Conservation (phyloP, 2,113 vertebrate species). For the Colinus virginianus region DNA sequence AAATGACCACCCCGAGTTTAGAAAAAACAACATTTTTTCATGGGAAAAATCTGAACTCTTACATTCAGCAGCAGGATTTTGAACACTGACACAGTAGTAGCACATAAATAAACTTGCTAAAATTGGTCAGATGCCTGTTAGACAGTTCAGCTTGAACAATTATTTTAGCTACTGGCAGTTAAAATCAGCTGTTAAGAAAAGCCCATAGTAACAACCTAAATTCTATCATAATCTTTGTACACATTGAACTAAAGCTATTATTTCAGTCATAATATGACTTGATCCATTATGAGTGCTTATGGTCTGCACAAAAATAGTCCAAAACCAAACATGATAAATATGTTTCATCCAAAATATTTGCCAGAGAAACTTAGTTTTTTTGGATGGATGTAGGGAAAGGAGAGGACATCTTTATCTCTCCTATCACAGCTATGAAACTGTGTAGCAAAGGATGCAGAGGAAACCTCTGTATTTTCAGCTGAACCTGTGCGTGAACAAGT, state of each 20-base stretch:
- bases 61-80: not conserved
- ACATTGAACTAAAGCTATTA: not conserved
- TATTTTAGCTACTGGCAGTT: not conserved
- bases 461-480: not conserved
- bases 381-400: not conserved
- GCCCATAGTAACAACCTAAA: not conserved
- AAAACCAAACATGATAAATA: not conserved
- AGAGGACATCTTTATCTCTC: not conserved
- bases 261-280: not conserved
- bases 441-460: not conserved
- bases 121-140: not conserved
- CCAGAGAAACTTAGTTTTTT: not conserved
- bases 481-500: not conserved
- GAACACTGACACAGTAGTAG: not conserved
- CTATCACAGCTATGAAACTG: not conserved
- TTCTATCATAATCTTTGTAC: not conserved
- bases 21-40: not conserved
- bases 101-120: not conserved
- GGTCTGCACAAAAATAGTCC: not conserved
- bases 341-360: not conserved
- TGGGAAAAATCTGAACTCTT: not conserved
- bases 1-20: not conserved
- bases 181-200: not conserved
- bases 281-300: not conserved
- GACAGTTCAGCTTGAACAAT: not conserved